These are phyloP conservation scores for Ennomos fuscantarius DNA, from an alignment of 2,888 invertebrate genomes.

Conservation along the genomic window DNA sequence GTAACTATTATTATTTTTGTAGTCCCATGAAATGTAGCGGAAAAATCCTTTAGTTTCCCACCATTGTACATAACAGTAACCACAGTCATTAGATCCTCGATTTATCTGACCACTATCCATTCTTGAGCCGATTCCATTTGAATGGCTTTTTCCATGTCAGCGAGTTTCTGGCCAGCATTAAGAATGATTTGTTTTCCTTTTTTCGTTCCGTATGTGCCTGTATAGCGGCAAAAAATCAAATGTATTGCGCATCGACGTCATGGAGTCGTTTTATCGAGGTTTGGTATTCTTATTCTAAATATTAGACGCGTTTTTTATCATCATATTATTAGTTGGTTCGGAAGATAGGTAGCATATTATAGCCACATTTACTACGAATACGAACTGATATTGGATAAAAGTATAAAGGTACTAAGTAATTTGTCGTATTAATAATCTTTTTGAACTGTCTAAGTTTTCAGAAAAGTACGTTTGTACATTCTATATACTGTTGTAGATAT, in stretches of 20 bases:
- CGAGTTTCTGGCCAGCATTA: constrained; percentile 62
- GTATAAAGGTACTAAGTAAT: too few relatives aligned
- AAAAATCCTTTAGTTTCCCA: constrained; percentile 12
- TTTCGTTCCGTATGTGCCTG: constrained; percentile 45
- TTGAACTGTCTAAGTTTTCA: too few relatives aligned
- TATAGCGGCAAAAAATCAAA: constrained; percentile 39
- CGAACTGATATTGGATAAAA: background rate
- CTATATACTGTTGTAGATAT: too few relatives aligned
- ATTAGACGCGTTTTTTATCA: constrained; percentile 25
- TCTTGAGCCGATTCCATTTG: constrained; percentile 33
- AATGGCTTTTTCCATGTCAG: constrained; percentile 65
- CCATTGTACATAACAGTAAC: constrained; percentile 35
- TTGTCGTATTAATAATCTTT: too few relatives aligned
- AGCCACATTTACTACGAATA: background rate
- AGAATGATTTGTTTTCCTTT: constrained; percentile 54
- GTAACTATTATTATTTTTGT: constrained; percentile 9
- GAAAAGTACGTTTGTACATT: too few relatives aligned
- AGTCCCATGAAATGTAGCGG: constrained; percentile 6
- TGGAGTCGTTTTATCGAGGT: constrained; percentile 28
- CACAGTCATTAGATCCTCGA: constrained; percentile 49
- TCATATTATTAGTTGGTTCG: constrained; percentile 19
- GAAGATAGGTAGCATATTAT: constrained; percentile 3
- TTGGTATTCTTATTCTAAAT: constrained; percentile 25
- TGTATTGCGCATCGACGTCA: constrained; percentile 26
- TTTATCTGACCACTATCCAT: constrained; percentile 65